These are phyloP conservation scores for Aix galericulata DNA, from an alignment of 2,113 vertebrate species.

Conservation along the genomic window DNA sequence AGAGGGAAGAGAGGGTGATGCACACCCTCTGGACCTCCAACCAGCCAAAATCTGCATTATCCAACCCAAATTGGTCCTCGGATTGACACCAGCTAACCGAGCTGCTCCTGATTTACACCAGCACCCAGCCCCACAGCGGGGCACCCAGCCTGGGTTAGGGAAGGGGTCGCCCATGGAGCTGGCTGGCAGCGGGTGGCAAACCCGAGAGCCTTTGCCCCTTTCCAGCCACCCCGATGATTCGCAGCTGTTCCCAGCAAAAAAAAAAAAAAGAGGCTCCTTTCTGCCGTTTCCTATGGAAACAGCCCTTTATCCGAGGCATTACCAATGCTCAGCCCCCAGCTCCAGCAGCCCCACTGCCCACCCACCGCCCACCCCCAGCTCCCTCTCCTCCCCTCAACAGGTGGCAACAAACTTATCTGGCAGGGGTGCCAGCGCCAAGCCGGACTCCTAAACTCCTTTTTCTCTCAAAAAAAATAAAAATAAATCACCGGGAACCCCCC, in stretches of 20 bases:
- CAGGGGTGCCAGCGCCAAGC: fast-evolving
- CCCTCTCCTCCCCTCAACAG: not conserved
- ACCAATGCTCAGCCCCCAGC: not conserved
- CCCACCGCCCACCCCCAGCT: not conserved
- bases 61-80: not conserved
- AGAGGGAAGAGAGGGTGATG: not conserved
- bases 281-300: conserved; percentile 61
- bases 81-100: fast-evolving
- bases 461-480: not conserved
- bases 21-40: not conserved
- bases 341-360: not conserved
- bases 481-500: not conserved
- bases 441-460: not conserved
- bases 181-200: not conserved
- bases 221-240: not conserved
- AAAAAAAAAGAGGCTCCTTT: conserved; percentile 56
- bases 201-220: fast-evolving
- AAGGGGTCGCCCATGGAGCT: not conserved
- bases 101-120: not conserved
- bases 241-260: conserved; percentile 58
- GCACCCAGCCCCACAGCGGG: too few species aligned
- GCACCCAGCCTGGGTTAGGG: not conserved
- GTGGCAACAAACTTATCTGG: not conserved
- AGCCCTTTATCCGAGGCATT: conserved; percentile 22
- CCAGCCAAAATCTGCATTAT: not conserved